These are phyloP conservation scores for Paratrypauchen microcephalus DNA, from an alignment of 2,797 vertebrate genomes.

Conservation along the genomic window DNA sequence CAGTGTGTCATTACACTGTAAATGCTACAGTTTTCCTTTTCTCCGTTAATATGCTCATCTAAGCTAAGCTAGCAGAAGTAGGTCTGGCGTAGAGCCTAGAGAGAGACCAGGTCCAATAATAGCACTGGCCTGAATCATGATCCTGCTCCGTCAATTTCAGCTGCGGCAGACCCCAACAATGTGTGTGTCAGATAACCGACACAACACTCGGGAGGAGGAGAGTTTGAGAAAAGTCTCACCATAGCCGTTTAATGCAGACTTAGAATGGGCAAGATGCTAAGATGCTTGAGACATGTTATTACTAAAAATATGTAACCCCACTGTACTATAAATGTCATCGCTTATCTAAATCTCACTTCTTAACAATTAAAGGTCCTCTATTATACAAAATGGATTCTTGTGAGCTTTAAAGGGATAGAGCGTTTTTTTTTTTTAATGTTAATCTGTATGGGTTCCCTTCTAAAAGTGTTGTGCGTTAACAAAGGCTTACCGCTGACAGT, in stretches of 20 bases:
- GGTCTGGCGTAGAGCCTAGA: conserved; percentile 24
- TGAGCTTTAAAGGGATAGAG: too few species aligned
- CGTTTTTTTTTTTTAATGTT: too few species aligned
- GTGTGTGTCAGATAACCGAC: conserved; percentile 27
- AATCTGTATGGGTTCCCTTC: too few species aligned
- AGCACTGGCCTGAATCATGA: conserved; percentile 46
- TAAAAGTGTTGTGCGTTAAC: too few species aligned
- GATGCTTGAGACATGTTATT: too few species aligned
- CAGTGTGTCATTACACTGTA: not conserved
- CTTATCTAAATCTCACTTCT: too few species aligned
- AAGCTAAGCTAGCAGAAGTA: conserved; percentile 32
- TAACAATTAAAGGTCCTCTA: too few species aligned
- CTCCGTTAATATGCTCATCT: not conserved
- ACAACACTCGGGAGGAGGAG: not conserved
- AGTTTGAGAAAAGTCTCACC: not conserved
- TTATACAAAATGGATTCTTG: too few species aligned
- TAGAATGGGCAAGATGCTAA: not conserved
- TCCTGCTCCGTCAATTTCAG: conserved; percentile 28
- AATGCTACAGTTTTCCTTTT: not conserved
- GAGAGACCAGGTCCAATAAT: conserved; percentile 39
- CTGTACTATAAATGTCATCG: too few species aligned
- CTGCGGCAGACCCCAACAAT: conserved; percentile 21
- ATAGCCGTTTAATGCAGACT: not conserved
- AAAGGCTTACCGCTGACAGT: too few species aligned
- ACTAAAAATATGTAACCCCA: too few species aligned